A percentile compares a stretch with the other conserved stretches of the same genome.
Evolutionary conservation across 2,888 invertebrate species (phyloP).

Genomic region (Catocala sponsa): DNA sequence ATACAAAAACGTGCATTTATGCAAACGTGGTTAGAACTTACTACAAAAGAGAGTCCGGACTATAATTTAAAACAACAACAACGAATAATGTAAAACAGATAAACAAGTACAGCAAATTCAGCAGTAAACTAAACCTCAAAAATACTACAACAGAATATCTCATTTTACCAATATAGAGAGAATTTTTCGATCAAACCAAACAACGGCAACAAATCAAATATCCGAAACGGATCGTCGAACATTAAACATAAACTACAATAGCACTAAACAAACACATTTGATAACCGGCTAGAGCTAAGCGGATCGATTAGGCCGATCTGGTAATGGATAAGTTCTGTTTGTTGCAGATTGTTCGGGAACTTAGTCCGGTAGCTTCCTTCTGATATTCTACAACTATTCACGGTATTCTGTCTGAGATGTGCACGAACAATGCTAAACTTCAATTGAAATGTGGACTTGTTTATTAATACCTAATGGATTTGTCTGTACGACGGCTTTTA

Average conservation of each 20-base stretch:
- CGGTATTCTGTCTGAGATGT: conserved; percentile 47
- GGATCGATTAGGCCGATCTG: conserved; percentile 63
- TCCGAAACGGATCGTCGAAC: conserved; percentile 12
- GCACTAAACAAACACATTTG: conserved; percentile 32
- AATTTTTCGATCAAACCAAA: too few species aligned
- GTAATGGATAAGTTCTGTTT: conserved; percentile 70
- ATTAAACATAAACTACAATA: conserved; percentile 26
- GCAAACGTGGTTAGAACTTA: too few species aligned
- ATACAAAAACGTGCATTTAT: too few species aligned
- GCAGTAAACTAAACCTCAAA: not conserved
- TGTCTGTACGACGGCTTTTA: not conserved
- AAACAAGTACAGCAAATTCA: conserved; percentile 1
- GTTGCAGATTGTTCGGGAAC: conserved; percentile 61
- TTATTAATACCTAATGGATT: conserved; percentile 4
- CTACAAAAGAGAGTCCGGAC: too few species aligned
- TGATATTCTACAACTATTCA: conserved; percentile 48
- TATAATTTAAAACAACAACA: too few species aligned
- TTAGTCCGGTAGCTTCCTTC: conserved; percentile 44
- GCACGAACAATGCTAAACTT: conserved; percentile 39
- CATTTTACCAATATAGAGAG: too few species aligned
- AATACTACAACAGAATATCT: not conserved
- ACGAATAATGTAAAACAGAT: too few species aligned
- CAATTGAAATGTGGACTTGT: conserved; percentile 15
- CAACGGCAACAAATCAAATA: too few species aligned
- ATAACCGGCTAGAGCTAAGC: conserved; percentile 35